Percentiles rank a stretch among this genome's conserved stretches.
These are phyloP conservation scores for Trisateles emortualis DNA, from an alignment of 2,888 invertebrate genomes.

Conservation along the genomic window DNA sequence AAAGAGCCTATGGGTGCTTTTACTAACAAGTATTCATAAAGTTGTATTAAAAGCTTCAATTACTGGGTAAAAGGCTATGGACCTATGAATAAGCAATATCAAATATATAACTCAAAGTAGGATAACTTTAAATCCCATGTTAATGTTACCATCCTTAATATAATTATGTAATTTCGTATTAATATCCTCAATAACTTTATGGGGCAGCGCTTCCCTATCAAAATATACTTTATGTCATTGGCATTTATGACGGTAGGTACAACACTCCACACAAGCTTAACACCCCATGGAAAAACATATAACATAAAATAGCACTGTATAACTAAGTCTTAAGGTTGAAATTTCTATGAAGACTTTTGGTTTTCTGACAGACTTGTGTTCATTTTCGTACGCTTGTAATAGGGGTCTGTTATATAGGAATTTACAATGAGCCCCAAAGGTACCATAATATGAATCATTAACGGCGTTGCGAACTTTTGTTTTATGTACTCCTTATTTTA, in stretches of 20 bases:
- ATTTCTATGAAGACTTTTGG: background rate
- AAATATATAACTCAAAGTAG: conserved; percentile 6
- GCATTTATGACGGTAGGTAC: conserved; percentile 38
- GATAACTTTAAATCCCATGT: conserved; percentile 28
- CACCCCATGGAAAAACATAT: background rate
- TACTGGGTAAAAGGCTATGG: background rate
- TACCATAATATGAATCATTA: conserved; percentile 53
- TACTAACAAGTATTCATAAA: too few relatives aligned
- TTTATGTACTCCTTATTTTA: conserved; percentile 44
- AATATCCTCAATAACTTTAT: conserved; percentile 47
- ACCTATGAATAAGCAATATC: conserved; percentile 3
- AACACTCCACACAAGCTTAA: conserved; percentile 15
- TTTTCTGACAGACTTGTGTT: conserved; percentile 21
- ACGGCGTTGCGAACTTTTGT: conserved; percentile 47
- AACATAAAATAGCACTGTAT: background rate
- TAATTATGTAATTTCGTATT: conserved; percentile 49
- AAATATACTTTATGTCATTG: conserved; percentile 47
- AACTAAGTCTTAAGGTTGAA: background rate
- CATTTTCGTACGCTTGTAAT: conserved; percentile 36
- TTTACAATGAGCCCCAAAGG: conserved; percentile 53
- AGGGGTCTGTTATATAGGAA: conserved; percentile 46
- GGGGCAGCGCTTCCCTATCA: conserved; percentile 42
- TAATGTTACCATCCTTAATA: conserved; percentile 32
- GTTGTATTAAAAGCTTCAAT: background rate
- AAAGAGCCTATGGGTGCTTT: too few relatives aligned